Evolutionary conservation across 2,113 vertebrate species (phyloP).

Genomic region (Rhinolophus sinicus): DNA sequence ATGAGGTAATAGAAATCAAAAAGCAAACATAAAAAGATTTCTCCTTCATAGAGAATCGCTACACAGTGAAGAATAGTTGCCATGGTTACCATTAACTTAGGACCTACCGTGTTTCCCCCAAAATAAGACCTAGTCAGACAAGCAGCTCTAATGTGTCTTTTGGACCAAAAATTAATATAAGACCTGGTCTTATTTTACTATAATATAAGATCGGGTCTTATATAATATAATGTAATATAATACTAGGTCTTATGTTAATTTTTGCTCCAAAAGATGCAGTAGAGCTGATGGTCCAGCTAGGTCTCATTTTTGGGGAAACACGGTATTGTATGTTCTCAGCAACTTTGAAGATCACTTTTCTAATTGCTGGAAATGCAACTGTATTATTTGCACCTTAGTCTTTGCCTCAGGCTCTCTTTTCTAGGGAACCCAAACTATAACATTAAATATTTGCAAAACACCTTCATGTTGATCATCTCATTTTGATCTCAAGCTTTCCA

Average conservation of each 20-base stretch:
- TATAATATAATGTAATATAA: too few species aligned
- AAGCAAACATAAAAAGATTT: background rate
- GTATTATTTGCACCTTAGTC: background rate
- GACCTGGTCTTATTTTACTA: too few species aligned
- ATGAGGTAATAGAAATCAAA: background rate
- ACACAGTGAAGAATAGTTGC: background rate
- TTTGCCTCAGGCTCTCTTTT: background rate
- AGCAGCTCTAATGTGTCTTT: too few species aligned
- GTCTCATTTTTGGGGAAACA: too few species aligned
- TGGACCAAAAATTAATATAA: too few species aligned
- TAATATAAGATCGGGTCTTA: too few species aligned
- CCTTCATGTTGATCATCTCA: background rate
- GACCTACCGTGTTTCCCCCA: background rate
- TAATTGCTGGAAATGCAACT: background rate
- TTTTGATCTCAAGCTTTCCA: background rate
- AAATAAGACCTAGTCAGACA: too few species aligned
- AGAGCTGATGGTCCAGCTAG: too few species aligned
- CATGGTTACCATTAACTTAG: background rate
- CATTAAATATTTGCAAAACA: background rate
- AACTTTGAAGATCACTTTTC: background rate
- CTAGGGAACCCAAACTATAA: background rate
- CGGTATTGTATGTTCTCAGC: background rate
- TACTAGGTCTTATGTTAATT: too few species aligned
- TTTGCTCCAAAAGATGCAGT: too few species aligned
- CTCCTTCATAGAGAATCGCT: background rate